Conservation (phyloP, 2,113 vertebrate species). For the Empidonax alnorum region DNA sequence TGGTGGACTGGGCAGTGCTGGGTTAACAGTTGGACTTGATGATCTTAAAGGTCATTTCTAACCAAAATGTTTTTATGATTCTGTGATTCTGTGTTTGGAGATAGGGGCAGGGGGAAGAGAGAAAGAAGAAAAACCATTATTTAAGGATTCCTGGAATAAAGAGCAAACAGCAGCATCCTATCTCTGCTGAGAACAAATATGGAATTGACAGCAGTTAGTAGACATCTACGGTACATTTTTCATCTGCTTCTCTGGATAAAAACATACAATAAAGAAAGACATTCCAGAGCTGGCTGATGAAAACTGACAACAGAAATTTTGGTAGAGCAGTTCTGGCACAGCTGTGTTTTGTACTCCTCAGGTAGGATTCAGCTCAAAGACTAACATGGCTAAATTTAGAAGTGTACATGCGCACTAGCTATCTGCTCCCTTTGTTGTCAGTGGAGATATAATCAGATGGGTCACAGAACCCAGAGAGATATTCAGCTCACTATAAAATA, state of each 20-base stretch:
- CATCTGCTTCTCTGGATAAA: neutral
- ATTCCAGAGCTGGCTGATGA: neutral
- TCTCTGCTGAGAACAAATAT: neutral
- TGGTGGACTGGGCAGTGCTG: neutral
- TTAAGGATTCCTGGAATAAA: neutral
- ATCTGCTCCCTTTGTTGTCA: neutral
- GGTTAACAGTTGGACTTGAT: accelerated
- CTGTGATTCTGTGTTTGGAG: neutral
- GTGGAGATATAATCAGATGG: neutral
- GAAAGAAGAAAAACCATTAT: neutral
- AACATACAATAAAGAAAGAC: neutral
- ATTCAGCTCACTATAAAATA: neutral
- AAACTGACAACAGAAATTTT: neutral
- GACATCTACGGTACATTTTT: neutral
- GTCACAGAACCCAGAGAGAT: neutral
- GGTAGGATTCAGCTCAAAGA: neutral
- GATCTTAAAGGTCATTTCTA: neutral
- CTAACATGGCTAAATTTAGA: neutral
- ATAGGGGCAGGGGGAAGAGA: neutral
- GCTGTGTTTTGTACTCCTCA: neutral
- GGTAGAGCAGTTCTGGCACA: neutral
- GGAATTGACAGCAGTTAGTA: neutral
- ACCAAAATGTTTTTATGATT: neutral
- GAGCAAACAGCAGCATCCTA: neutral
- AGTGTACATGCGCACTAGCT: accelerated